A percentile compares a stretch with the other conserved stretches of the same genome.
Conservation (phyloP, 2,113 vertebrate species). For the Erythrocebus patas region DNA sequence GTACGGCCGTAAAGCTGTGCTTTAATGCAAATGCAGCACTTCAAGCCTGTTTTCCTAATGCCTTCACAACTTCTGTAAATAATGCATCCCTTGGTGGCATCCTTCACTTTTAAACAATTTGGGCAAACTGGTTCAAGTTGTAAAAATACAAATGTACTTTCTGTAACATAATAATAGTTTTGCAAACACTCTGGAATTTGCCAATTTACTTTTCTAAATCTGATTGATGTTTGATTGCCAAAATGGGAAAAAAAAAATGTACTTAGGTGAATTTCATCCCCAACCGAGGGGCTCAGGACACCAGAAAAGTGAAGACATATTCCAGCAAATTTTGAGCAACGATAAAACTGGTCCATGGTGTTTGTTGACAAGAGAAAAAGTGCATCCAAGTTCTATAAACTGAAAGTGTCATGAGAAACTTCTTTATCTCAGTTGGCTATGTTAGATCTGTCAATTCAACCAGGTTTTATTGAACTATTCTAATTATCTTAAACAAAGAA, state of each 20-base stretch:
- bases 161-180: not conserved
- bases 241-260: not conserved
- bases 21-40: slow-evolving; percentile 57
- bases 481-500: not conserved
- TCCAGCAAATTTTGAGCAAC: not conserved
- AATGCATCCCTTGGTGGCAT: not conserved
- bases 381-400: not conserved
- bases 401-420: not conserved
- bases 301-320: not conserved
- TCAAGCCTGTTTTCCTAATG: slow-evolving; percentile 51
- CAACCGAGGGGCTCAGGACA: not conserved
- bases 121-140: slow-evolving; percentile 40
- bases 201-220: not conserved
- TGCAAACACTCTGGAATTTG: slow-evolving; percentile 15
- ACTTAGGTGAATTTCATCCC: not conserved
- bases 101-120: slow-evolving; percentile 37
- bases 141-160: slow-evolving; percentile 32
- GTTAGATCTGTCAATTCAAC: not conserved
- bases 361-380: not conserved
- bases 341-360: not conserved
- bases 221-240: not conserved
- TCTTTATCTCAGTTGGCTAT: not conserved
- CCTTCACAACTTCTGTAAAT: slow-evolving; percentile 47
- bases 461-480: not conserved
- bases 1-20: slow-evolving; percentile 6